These are phyloP conservation scores for Erythrocebus patas DNA, from an alignment of 2,113 vertebrate species.

Conservation along the genomic window DNA sequence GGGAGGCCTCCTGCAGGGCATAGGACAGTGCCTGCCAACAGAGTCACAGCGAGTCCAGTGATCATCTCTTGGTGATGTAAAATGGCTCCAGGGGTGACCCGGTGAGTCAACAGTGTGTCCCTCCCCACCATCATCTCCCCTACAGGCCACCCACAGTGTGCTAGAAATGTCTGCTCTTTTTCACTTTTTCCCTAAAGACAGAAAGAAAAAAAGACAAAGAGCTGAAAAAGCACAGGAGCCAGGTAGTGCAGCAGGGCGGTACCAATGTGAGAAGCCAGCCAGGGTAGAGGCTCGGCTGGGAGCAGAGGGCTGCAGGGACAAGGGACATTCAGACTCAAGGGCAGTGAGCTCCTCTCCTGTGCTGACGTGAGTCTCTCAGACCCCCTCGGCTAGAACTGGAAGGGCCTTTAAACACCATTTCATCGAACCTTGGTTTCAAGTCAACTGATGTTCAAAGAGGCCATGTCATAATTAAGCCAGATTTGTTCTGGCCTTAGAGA, in stretches of 20 bases:
- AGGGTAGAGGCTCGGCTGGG: neutral
- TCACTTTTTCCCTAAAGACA: constrained; percentile 31
- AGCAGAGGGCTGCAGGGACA: neutral
- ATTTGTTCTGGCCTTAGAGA: constrained; percentile 50
- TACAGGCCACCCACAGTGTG: constrained; percentile 12
- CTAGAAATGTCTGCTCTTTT: neutral
- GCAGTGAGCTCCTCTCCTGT: neutral
- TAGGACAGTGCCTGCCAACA: neutral
- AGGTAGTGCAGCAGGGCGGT: neutral
- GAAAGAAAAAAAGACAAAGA: neutral
- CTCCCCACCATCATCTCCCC: neutral
- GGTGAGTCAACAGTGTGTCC: neutral
- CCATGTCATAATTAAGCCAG: neutral
- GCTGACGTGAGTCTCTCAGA: neutral
- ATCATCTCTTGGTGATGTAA: neutral
- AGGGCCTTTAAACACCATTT: neutral
- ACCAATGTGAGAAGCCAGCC: neutral
- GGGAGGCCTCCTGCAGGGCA: neutral
- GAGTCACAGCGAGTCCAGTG: neutral
- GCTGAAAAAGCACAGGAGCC: neutral
- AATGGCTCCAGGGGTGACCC: neutral
- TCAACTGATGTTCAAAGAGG: neutral
- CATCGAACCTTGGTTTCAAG: neutral
- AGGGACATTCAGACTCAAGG: neutral
- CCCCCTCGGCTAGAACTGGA: neutral